Conservation (phyloP, 2,797 vertebrate species). For the Arnoldichthys spilopterus region DNA sequence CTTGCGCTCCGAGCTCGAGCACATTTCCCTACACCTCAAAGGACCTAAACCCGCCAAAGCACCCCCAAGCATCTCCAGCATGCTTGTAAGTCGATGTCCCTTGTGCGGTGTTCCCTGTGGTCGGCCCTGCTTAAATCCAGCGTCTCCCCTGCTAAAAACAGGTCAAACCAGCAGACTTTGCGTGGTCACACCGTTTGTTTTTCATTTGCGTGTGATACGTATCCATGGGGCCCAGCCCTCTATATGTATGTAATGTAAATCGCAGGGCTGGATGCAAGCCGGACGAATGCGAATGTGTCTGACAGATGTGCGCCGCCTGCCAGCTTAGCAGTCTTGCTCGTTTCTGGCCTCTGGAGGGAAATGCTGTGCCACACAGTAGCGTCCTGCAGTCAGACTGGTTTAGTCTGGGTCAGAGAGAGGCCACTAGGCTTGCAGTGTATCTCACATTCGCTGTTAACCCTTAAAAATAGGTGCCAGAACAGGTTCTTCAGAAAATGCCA, state of each 20-base stretch:
- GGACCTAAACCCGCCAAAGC: slow-evolving; percentile 39
- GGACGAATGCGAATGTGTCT: slow-evolving; percentile 74
- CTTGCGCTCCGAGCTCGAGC: slow-evolving; percentile 22
- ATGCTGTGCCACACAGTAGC: slow-evolving; percentile 81
- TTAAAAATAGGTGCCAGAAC: neutral
- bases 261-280: slow-evolving; percentile 52
- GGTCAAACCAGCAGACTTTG: slow-evolving; percentile 26
- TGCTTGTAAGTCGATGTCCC: slow-evolving; percentile 27
- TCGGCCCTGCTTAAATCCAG: slow-evolving; percentile 48
- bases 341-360: slow-evolving; percentile 74
- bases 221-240: slow-evolving; percentile 42
- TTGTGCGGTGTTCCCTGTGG: slow-evolving; percentile 33
- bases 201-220: slow-evolving; percentile 47
- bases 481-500: too few relatives aligned
- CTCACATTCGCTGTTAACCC: slow-evolving; percentile 30
- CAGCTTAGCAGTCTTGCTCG: slow-evolving; percentile 72
- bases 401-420: slow-evolving; percentile 75
- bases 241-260: slow-evolving; percentile 56
- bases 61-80: slow-evolving; percentile 22
- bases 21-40: slow-evolving; percentile 33
- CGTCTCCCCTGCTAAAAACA: slow-evolving; percentile 39
- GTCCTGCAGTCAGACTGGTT: slow-evolving; percentile 70
- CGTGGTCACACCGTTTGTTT: slow-evolving; percentile 49
- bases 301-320: slow-evolving; percentile 80
- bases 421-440: slow-evolving; percentile 50